phyloP scores from a whole-genome alignment of 2,797 vertebrate genomes.

The Coregonus suidteri region DNA sequence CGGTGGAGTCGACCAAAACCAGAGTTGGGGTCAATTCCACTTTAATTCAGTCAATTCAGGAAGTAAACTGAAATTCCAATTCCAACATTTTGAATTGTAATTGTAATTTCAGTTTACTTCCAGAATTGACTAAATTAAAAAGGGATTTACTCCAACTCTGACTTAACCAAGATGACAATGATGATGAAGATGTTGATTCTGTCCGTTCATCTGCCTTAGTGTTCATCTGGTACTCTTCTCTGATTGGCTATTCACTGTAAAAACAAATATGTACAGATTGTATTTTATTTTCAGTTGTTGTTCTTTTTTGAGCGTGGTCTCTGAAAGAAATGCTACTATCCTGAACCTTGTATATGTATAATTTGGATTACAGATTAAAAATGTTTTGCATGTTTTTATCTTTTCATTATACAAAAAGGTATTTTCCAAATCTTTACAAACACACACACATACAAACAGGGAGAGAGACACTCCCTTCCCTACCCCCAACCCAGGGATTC shows the following conservation, averaged over 20 bases:
- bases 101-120: neutral
- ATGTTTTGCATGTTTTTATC: conserved; percentile 99
- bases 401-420: conserved; percentile 88
- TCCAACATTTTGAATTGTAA: neutral
- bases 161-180: neutral
- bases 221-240: conserved; percentile 79
- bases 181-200: conserved; percentile 75
- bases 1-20: conserved; percentile 82
- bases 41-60: neutral
- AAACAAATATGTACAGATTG: conserved; percentile 95
- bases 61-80: neutral
- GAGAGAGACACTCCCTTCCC: neutral
- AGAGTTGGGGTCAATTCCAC: conserved; percentile 52
- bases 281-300: conserved; percentile 64
- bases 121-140: neutral
- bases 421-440: conserved; percentile 77
- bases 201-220: conserved; percentile 82
- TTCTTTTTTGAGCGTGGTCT: conserved; percentile 87
- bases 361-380: conserved; percentile 98
- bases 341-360: conserved; percentile 93
- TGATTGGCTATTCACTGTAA: conserved; percentile 85
- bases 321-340: conserved; percentile 88
- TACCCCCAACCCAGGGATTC: neutral
- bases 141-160: neutral
- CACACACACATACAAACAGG: neutral